These are phyloP conservation scores for Notoglanidium macrostoma DNA, from an alignment of 2,797 vertebrate genomes.

Conservation along the genomic window DNA sequence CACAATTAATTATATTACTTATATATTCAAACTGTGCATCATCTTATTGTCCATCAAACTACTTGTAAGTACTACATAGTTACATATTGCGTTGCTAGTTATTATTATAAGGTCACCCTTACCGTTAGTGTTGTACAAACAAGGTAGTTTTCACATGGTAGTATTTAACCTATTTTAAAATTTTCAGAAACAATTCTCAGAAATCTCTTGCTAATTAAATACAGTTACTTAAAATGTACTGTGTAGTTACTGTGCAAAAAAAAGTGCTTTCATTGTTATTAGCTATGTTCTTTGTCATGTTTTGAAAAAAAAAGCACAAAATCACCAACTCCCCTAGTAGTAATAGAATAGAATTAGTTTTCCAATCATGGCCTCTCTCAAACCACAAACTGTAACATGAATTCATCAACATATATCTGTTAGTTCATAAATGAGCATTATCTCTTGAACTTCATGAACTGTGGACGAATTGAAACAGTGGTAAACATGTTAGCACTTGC, in stretches of 20 bases:
- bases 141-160: not conserved
- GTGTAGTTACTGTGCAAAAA: not conserved
- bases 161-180: not conserved
- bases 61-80: not conserved
- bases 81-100: not conserved
- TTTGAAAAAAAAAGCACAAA: not conserved
- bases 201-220: not conserved
- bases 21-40: not conserved
- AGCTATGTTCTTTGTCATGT: not conserved
- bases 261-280: not conserved
- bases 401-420: not conserved
- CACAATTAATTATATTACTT: not conserved
- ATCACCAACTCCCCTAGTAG: not conserved
- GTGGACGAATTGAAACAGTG: slow-evolving; percentile 34
- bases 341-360: not conserved
- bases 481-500: slow-evolving; percentile 65
- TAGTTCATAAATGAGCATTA: slow-evolving; percentile 23
- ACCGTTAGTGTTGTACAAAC: not conserved
- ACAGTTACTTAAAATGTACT: not conserved
- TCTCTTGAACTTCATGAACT: slow-evolving; percentile 47
- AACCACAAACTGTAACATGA: not conserved
- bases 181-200: too few species aligned
- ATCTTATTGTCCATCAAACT: not conserved
- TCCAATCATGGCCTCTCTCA: not conserved
- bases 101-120: not conserved